These are phyloP conservation scores for Mesorhabditis spiculigera DNA, from an alignment of 2,888 invertebrate genomes.

Conservation along the genomic window DNA sequence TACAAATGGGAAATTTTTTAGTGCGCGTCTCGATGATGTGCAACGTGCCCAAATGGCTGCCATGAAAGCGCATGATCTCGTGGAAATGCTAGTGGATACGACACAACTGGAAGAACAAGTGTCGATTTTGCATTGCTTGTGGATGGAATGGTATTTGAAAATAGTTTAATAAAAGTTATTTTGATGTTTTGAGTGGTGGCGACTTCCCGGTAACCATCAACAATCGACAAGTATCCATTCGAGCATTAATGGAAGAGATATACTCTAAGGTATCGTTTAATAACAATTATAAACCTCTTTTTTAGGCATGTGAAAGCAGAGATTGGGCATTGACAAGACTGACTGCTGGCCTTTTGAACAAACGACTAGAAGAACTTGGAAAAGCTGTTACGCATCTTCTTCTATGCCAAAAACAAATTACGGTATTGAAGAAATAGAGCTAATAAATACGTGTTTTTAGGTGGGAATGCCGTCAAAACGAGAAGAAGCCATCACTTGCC, in stretches of 20 bases:
- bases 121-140: constrained; percentile 91
- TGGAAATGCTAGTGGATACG: constrained; percentile 85
- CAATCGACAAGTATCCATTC: constrained; percentile 67
- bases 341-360: constrained; percentile 91
- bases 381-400: constrained; percentile 91
- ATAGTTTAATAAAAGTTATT: constrained; percentile 14
- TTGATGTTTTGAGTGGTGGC: no score
- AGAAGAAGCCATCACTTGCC: constrained; percentile 84
- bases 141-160: constrained; percentile 76
- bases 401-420: constrained; percentile 95
- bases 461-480: constrained; percentile 92
- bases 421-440: constrained; percentile 63
- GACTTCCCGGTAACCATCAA: no score
- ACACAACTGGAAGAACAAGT: constrained; percentile 95
- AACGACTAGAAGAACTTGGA: constrained; percentile 91
- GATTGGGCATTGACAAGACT: constrained; percentile 96
- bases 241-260: constrained; percentile 82
- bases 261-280: constrained; percentile 73
- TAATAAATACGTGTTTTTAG: constrained; percentile 15
- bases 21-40: background rate
- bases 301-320: constrained; percentile 82
- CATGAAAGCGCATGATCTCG: constrained; percentile 82
- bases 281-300: no score
- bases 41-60: constrained; percentile 42
- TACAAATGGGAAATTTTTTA: background rate